These are phyloP conservation scores for Amaurobius ferox DNA, from an alignment of 2,888 invertebrate species.

Conservation along the genomic window DNA sequence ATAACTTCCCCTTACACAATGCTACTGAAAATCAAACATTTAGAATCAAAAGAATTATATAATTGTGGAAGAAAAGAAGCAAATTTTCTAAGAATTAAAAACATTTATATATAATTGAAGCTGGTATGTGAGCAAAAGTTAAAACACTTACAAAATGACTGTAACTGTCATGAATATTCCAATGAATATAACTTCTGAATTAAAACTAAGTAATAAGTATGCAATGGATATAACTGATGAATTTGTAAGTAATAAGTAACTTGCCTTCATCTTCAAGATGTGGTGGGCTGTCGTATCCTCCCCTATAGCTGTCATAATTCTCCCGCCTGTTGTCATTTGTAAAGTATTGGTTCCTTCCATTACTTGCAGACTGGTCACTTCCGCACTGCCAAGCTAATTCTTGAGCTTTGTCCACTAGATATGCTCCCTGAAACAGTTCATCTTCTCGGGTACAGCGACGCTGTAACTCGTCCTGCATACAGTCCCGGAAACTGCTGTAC, in stretches of 20 bases:
- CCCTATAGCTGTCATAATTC: background rate
- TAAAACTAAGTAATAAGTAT: background rate
- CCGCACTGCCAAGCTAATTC: constrained; percentile 66
- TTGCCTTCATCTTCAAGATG: constrained; percentile 64
- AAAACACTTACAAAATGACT: no score
- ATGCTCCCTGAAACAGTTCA: constrained; percentile 63
- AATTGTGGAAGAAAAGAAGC: no score
- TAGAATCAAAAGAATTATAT: no score
- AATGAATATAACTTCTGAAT: background rate
- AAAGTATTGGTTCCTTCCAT: constrained; percentile 31
- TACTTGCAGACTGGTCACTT: background rate
- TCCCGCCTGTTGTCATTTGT: background rate
- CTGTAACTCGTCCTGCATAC: constrained; percentile 41
- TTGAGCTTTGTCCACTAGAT: constrained; percentile 60
- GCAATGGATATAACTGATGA: no score
- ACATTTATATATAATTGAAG: no score
- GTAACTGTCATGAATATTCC: no score
- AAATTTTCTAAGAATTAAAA: no score
- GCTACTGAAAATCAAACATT: no score
- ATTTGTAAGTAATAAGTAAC: no score
- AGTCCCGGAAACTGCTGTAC: constrained; percentile 40
- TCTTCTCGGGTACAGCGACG: constrained; percentile 61
- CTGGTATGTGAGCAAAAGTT: no score
- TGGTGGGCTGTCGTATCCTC: background rate
- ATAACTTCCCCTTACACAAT: no score